These are phyloP conservation scores for Leucophora obtusa DNA, from an alignment of 2,888 invertebrate genomes.

Conservation along the genomic window DNA sequence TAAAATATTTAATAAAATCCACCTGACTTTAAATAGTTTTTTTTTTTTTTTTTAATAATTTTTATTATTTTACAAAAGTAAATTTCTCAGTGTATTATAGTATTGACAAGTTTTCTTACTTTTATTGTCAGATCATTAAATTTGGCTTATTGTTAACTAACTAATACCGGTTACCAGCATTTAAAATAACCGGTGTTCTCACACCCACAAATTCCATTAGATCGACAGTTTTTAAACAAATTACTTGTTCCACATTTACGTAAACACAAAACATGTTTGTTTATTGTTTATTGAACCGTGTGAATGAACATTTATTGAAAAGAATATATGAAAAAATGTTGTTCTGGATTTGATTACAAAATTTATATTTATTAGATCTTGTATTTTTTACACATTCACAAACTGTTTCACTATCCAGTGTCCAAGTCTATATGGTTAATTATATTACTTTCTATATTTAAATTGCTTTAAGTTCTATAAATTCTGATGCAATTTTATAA, in stretches of 20 bases:
- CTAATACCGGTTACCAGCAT: constrained; percentile 32
- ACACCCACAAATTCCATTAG: constrained; percentile 54
- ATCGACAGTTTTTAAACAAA: background rate
- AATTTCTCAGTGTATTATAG: background rate
- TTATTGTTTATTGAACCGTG: constrained; percentile 48
- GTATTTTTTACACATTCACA: background rate
- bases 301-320: constrained; percentile 51
- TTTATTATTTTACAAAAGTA: background rate
- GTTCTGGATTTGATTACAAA: constrained; percentile 7
- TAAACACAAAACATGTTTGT: constrained; percentile 8
- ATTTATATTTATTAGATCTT: constrained; percentile 18
- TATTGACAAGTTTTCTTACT: background rate
- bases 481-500: constrained; percentile 41
- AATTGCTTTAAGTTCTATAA: background rate
- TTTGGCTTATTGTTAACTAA: constrained; percentile 20
- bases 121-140: constrained; percentile 23
- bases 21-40: background rate
- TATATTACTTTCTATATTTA: constrained; percentile 34
- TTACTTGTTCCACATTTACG: background rate
- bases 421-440: constrained; percentile 13
- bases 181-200: constrained; percentile 19
- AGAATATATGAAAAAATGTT: background rate
- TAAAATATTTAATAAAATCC: background rate
- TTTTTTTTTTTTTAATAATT: background rate
- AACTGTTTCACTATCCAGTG: constrained; percentile 12